Evolutionary conservation across 2,888 invertebrate genomes (phyloP).

Genomic region (Eupithecia exiguata): DNA sequence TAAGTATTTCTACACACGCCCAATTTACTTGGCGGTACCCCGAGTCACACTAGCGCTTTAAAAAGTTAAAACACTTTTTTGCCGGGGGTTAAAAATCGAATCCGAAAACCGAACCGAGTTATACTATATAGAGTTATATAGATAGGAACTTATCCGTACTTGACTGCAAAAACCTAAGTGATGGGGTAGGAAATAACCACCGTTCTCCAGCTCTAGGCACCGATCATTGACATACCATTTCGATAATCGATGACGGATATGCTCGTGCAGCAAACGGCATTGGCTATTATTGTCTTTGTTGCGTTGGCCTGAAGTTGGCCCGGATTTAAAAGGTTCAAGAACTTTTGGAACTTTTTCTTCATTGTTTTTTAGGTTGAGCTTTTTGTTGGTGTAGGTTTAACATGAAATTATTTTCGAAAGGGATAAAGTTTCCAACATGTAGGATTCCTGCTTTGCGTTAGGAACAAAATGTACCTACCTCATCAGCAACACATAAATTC

Average conservation of each 20-base stretch:
- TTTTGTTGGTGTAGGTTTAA: neutral
- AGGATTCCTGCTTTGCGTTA: neutral
- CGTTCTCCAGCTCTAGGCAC: constrained; percentile 38
- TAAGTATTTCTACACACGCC: no score
- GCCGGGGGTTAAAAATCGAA: neutral
- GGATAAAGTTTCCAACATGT: neutral
- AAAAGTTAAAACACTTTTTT: no score
- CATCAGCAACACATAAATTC: neutral
- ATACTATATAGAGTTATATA: no score
- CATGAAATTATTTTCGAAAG: neutral
- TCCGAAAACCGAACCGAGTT: no score
- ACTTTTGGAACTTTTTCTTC: constrained; percentile 47
- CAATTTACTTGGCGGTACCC: no score
- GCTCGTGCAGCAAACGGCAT: constrained; percentile 75
- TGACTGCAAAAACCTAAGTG: no score
- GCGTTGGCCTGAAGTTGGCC: constrained; percentile 53
- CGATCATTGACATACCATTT: constrained; percentile 64
- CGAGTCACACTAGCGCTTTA: no score
- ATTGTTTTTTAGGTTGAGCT: neutral
- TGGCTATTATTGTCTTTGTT: constrained; percentile 71
- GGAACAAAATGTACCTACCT: neutral
- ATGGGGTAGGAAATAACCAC: neutral
- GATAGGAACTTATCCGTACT: no score
- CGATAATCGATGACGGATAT: constrained; percentile 68
- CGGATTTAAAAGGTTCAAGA: constrained; percentile 77